phyloP scores from a whole-genome alignment of 1,140 invertebrate genomes.

The Drosophila guanche region DNA sequence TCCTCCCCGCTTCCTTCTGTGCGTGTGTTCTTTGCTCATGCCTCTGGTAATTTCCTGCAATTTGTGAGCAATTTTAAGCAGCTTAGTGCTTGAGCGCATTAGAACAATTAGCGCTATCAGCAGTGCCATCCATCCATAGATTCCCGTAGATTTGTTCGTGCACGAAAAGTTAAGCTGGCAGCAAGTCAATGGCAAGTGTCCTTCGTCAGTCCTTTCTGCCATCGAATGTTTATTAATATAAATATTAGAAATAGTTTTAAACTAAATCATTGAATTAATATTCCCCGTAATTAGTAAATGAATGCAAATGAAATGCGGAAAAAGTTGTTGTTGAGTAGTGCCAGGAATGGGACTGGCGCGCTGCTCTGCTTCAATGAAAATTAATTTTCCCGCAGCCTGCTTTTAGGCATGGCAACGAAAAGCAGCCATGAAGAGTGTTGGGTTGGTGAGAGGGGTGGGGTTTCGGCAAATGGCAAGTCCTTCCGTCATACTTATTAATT shows the following conservation, averaged over 20 bases:
- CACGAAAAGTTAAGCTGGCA: constrained; percentile 27
- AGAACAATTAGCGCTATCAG: constrained; percentile 63
- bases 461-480: constrained; percentile 3
- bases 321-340: neutral
- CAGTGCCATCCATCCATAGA: constrained; percentile 36
- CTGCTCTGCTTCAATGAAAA: constrained; percentile 33
- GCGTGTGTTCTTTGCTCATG: constrained; percentile 4
- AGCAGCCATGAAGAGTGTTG: neutral
- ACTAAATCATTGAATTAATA: neutral
- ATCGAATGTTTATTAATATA: neutral
- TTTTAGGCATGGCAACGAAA: constrained; percentile 48
- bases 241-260: constrained; percentile 1
- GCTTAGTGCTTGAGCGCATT: constrained; percentile 71
- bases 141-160: constrained; percentile 16
- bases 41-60: constrained; percentile 17
- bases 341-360: constrained; percentile 1
- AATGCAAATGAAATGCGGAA: constrained; percentile 23
- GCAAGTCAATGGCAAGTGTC: constrained; percentile 10
- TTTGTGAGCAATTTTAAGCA: constrained; percentile 53
- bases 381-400: constrained; percentile 64
- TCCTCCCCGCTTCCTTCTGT: neutral
- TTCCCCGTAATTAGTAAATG: constrained; percentile 20
- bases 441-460: neutral
- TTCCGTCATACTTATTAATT: constrained; percentile 44
- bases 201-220: constrained; percentile 1